phyloP scores from a whole-genome alignment of 2,797 vertebrate species.

The Falco novaeseelandiae region DNA sequence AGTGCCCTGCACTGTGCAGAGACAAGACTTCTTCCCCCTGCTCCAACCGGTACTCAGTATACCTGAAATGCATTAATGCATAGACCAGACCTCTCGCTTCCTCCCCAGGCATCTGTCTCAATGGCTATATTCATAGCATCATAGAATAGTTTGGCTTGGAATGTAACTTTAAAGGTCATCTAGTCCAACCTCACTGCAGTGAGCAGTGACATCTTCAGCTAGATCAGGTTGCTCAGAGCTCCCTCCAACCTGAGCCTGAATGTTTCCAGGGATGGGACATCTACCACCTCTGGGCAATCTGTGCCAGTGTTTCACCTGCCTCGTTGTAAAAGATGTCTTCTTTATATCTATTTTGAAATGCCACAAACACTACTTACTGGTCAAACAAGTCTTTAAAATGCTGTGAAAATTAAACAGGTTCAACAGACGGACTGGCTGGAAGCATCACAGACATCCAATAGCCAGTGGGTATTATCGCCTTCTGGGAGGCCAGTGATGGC shows the following conservation, averaged over 20 bases:
- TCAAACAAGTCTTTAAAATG: neutral
- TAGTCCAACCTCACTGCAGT: neutral
- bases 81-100: neutral
- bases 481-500: neutral
- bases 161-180: neutral
- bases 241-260: neutral
- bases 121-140: neutral
- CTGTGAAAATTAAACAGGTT: neutral
- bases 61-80: neutral
- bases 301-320: neutral
- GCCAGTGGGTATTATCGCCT: neutral
- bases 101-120: neutral
- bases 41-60: neutral
- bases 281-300: neutral
- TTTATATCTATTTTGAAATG: neutral
- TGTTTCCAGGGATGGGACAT: neutral
- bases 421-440: neutral
- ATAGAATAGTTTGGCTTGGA: neutral
- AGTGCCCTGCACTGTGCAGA: neutral
- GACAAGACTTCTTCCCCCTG: neutral
- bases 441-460: rapidly evolving
- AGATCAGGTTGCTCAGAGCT: neutral
- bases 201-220: neutral
- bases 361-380: neutral
- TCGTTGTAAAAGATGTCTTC: neutral